phyloP scores from a whole-genome alignment of 1,140 invertebrate genomes.

The Drosophila nebulosa region DNA sequence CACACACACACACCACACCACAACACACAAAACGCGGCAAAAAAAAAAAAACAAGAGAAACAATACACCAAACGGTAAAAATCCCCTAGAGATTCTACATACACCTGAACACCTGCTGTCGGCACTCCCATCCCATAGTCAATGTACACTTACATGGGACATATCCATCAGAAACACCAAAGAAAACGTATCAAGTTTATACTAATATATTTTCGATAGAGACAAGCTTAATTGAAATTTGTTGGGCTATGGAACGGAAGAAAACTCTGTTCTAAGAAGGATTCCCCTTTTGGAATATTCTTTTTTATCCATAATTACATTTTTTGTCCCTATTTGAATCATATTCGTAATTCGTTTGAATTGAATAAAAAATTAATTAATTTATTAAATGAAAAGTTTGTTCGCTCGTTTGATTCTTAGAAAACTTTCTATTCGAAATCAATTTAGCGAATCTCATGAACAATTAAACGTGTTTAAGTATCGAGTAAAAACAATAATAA shows the following conservation, averaged over 20 bases:
- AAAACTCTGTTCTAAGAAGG: too few species aligned
- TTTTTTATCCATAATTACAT: too few species aligned
- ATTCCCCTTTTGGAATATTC: too few species aligned
- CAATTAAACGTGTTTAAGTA: not conserved
- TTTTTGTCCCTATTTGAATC: too few species aligned
- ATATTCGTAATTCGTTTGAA: too few species aligned
- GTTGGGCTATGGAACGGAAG: too few species aligned
- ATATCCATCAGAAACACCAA: too few species aligned
- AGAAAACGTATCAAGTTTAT: too few species aligned
- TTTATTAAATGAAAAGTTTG: too few species aligned
- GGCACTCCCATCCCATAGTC: not conserved
- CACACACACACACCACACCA: not conserved
- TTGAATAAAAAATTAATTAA: too few species aligned
- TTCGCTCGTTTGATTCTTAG: not conserved
- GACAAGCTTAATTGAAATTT: too few species aligned
- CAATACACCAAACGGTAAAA: constrained; percentile 2
- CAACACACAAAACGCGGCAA: not conserved
- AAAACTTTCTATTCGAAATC: constrained; percentile 1
- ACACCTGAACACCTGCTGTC: not conserved
- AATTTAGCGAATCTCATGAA: not conserved
- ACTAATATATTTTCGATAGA: too few species aligned
- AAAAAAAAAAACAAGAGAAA: not conserved
- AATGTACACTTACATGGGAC: constrained; percentile 34
- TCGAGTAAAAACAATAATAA: not conserved
- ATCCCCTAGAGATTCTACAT: not conserved